Conservation (phyloP, 2,888 invertebrate species). For the Parnassius mnemosyne region DNA sequence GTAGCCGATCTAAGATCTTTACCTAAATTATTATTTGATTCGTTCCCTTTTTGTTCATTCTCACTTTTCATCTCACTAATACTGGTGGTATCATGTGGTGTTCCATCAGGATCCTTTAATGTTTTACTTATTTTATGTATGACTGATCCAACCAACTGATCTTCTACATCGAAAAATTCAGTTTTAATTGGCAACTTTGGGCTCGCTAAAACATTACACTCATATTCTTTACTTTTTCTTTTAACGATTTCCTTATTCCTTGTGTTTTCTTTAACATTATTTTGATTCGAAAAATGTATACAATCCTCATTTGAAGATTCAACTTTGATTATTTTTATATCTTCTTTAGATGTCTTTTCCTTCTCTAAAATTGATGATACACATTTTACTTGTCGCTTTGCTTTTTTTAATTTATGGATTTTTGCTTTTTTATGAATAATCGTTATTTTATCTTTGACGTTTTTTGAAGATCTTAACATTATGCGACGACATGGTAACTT, state of each 20-base stretch:
- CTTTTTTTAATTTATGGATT: conserved; percentile 29
- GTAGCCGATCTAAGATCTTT: too few species aligned
- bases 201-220: neutral
- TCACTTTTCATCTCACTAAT: conserved; percentile 3
- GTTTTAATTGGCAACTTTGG: conserved; percentile 17
- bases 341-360: neutral
- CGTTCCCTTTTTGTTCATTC: conserved; percentile 14
- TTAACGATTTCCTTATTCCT: neutral
- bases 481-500: conserved; percentile 40
- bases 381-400: conserved; percentile 34
- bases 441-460: conserved; percentile 29
- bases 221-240: neutral
- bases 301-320: neutral
- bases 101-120: neutral
- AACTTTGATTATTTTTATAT: neutral
- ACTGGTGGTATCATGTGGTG: neutral
- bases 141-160: conserved; percentile 40
- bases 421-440: conserved; percentile 9
- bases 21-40: neutral
- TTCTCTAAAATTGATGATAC: neutral
- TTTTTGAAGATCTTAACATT: conserved; percentile 50
- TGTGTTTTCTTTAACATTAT: conserved; percentile 7
- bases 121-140: conserved; percentile 35
- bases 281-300: neutral
- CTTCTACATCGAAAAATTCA: conserved; percentile 41